These are phyloP conservation scores for Trichomycterus rosablanca DNA, from an alignment of 2,113 vertebrate species.

Conservation along the genomic window DNA sequence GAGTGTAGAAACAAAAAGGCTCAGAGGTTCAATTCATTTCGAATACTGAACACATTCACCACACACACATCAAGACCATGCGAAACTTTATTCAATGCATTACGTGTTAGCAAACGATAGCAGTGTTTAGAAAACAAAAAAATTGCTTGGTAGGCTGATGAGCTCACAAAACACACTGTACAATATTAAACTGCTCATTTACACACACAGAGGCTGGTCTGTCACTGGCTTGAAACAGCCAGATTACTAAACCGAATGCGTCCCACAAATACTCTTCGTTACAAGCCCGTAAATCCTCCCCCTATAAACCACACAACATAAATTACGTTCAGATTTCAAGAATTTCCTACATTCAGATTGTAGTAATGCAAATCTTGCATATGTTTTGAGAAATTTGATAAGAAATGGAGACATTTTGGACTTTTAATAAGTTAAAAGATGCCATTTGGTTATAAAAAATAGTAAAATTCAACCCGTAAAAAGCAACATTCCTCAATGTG, in stretches of 20 bases:
- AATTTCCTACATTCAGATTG: slow-evolving; percentile 56
- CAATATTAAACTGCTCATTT: slow-evolving; percentile 63
- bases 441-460: too few species aligned
- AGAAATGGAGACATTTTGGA: too few species aligned
- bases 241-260: slow-evolving; percentile 53
- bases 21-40: too few species aligned
- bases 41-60: too few species aligned
- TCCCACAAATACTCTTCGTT: slow-evolving; percentile 15
- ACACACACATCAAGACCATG: slow-evolving; percentile 73
- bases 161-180: slow-evolving; percentile 72
- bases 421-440: too few species aligned
- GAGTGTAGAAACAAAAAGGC: too few species aligned
- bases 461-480: slow-evolving; percentile 66
- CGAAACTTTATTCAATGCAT: slow-evolving; percentile 87
- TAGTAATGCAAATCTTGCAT: slow-evolving; percentile 52
- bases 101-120: slow-evolving; percentile 68
- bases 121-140: slow-evolving; percentile 64
- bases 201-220: slow-evolving; percentile 61
- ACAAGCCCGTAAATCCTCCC: slow-evolving; percentile 38
- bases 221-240: slow-evolving; percentile 75
- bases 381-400: slow-evolving; percentile 44
- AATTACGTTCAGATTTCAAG: slow-evolving; percentile 61
- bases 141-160: slow-evolving; percentile 64
- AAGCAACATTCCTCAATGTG: slow-evolving; percentile 61
- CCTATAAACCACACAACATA: slow-evolving; percentile 51